Percentiles rank a stretch among this genome's conserved stretches.
phyloP scores from a whole-genome alignment of 2,797 vertebrate genomes.

The Sylvia borin region DNA sequence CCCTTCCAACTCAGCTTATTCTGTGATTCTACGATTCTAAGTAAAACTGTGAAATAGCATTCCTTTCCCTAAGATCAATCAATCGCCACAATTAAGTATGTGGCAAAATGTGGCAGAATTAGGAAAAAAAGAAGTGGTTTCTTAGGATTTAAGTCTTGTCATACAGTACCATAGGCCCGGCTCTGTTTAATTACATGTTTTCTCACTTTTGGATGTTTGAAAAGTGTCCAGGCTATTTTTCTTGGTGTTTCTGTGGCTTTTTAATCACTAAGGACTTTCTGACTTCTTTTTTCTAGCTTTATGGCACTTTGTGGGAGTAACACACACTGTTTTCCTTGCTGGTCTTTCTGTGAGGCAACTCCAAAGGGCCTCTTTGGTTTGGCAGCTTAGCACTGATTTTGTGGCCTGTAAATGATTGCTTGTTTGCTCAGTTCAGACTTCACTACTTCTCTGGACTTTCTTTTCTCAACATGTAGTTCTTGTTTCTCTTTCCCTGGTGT shows the following conservation, averaged over 20 bases:
- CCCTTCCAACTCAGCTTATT: background rate
- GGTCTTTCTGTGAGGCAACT: slow-evolving; percentile 63
- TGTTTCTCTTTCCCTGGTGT: background rate
- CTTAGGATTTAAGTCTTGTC: background rate
- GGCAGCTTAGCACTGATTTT: slow-evolving; percentile 56
- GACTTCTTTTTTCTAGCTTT: slow-evolving; percentile 22
- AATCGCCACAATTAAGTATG: background rate
- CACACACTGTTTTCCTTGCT: slow-evolving; percentile 53
- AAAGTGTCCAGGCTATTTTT: slow-evolving; percentile 20
- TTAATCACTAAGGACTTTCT: slow-evolving; percentile 40
- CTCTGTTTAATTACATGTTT: background rate
- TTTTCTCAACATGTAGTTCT: background rate
- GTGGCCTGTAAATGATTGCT: slow-evolving; percentile 32
- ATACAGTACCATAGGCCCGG: background rate
- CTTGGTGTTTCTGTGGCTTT: slow-evolving; percentile 58
- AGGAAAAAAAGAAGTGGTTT: background rate
- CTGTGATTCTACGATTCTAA: background rate
- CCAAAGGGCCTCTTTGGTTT: slow-evolving; percentile 45
- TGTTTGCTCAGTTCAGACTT: slow-evolving; percentile 37
- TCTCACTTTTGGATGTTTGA: background rate
- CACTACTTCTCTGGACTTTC: slow-evolving; percentile 16
- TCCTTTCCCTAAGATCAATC: background rate
- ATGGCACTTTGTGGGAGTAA: slow-evolving; percentile 44
- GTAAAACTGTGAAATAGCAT: background rate
- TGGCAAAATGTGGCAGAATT: background rate